These are phyloP conservation scores for Orthosia gothica DNA, from an alignment of 2,888 invertebrate genomes.

Conservation along the genomic window DNA sequence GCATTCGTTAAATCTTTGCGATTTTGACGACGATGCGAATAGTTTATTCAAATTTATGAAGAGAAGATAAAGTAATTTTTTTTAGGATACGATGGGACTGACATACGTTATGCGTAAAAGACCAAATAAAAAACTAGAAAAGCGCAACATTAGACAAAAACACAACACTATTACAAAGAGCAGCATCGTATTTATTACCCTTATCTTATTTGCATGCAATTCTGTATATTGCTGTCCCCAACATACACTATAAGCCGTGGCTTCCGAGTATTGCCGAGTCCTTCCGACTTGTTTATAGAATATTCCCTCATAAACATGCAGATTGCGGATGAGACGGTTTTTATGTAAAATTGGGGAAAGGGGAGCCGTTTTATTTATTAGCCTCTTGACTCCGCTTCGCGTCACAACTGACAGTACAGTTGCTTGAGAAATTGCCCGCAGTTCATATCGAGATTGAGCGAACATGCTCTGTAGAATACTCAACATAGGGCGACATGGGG, in stretches of 20 bases:
- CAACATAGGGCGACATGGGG: slow-evolving; percentile 5
- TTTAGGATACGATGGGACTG: too few species aligned
- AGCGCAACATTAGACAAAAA: slow-evolving; percentile 79
- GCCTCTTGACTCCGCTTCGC: slow-evolving; percentile 87
- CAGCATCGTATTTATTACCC: slow-evolving; percentile 85
- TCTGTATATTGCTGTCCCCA: slow-evolving; percentile 86
- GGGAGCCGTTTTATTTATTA: slow-evolving; percentile 90
- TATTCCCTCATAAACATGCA: slow-evolving; percentile 91
- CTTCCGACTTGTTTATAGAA: slow-evolving; percentile 89
- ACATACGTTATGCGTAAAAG: too few species aligned
- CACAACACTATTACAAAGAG: slow-evolving; percentile 76
- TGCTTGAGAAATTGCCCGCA: slow-evolving; percentile 81
- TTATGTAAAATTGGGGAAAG: slow-evolving; percentile 90
- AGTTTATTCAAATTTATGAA: too few species aligned
- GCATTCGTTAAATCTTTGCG: too few species aligned
- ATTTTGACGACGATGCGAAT: too few species aligned
- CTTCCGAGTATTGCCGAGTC: slow-evolving; percentile 69
- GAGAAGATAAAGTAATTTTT: too few species aligned
- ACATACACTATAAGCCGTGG: slow-evolving; percentile 78
- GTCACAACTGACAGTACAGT: slow-evolving; percentile 79
- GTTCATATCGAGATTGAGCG: slow-evolving; percentile 76
- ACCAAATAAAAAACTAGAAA: slow-evolving; percentile 46
- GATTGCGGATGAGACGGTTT: slow-evolving; percentile 91
- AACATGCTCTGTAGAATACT: slow-evolving; percentile 33
- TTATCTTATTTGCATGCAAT: slow-evolving; percentile 91